Evolutionary conservation across 2,113 vertebrate species (phyloP).

Genomic region (Cololabis saira): DNA sequence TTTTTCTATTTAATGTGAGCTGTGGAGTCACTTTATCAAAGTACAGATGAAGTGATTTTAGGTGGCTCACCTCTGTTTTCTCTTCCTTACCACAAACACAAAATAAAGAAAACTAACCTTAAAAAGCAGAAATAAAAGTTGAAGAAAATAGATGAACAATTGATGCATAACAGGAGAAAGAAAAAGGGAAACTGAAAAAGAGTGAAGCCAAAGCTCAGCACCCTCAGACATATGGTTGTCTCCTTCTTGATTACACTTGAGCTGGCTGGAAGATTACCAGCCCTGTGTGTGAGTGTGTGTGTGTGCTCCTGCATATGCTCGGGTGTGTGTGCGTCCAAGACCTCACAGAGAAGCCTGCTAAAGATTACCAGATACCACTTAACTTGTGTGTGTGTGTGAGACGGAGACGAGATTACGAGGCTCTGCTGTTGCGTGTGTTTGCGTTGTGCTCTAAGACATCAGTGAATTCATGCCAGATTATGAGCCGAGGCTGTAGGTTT

Average conservation of each 20-base stretch:
- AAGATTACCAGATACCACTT: conserved; percentile 63
- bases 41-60: too few relatives aligned
- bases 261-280: conserved; percentile 80
- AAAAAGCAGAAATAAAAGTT: not conserved
- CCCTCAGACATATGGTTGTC: conserved; percentile 78
- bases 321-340: conserved; percentile 36
- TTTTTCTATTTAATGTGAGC: too few relatives aligned
- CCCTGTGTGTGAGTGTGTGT: conserved; percentile 48
- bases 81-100: too few relatives aligned
- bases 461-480: conserved; percentile 46
- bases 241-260: conserved; percentile 81
- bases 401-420: conserved; percentile 44
- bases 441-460: conserved; percentile 42
- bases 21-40: too few relatives aligned
- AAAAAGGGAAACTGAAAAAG: conserved; percentile 9
- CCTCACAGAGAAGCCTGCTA: conserved; percentile 46
- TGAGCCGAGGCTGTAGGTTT: conserved; percentile 14
- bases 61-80: too few relatives aligned
- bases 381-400: conserved; percentile 45
- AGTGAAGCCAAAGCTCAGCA: conserved; percentile 68
- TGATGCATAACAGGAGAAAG: not conserved
- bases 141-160: not conserved
- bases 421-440: conserved; percentile 8
- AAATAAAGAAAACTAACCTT: too few relatives aligned
- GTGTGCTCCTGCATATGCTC: conserved; percentile 58